Base-by-base conservation (phyloP, 2,797 vertebrate species). In the Gila robusta region DNA sequence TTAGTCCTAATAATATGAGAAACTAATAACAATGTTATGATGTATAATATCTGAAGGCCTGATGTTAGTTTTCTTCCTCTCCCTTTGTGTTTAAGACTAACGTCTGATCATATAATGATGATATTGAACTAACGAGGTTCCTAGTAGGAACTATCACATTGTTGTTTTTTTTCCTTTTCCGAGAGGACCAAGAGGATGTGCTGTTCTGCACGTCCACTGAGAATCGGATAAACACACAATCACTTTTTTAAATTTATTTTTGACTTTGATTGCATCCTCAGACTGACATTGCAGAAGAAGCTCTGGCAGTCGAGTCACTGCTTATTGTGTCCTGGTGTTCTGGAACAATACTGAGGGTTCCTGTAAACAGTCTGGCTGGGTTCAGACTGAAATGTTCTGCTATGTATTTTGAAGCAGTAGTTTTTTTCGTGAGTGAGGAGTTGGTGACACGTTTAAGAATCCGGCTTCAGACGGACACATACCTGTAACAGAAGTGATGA, bases 401-500 rank as follows among this genome's bases (percentile, higher is more conserved):
- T 8, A 26, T 39, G 39, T 66, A 4, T 79, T 71, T 79, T 62
- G 77, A 62, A 28, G 8, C 16, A 17, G 14, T 49, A 47, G 2
- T 54, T 8, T 32, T 39, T 19, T 37, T 35, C 56, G 47, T 2
- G n/a, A 44, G 35, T 11, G 35, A n/a, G 14, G 26, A 70, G 28
- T 14, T n/a, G 35, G 44, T 17, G 67, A 59, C 35, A 72, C 1
- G 5, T 49, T 85, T 70, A 72, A 59, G 19, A 70, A 79, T 85
- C 26, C 9, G 28, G 41, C 28, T 44, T 80, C 14, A 37, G 83
- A 73, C 17, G 5, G 32, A 66, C 23, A 62, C 77, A 81, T 54
- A 85, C 84, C 84, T 74, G 70, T 52, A 23, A 32, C 59, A 28
- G 56, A 37, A 37, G 35, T 86, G 23, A 84, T 90, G 87, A 90